Evolutionary conservation across 2,888 invertebrate species (phyloP).

Genomic region (Meganola albula): DNA sequence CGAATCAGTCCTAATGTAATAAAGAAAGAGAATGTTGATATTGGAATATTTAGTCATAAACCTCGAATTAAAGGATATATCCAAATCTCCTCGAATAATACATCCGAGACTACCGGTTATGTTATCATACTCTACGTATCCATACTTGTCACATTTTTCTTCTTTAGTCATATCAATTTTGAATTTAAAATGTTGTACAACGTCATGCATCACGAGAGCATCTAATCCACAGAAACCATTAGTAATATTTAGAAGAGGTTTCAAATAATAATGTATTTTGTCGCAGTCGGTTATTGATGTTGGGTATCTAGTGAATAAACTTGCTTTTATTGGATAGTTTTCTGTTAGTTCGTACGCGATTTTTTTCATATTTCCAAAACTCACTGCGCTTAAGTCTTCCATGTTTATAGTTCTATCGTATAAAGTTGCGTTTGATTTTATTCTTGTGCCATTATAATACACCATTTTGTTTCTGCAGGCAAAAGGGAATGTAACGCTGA

Average conservation of each 20-base stretch:
- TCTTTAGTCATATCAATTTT: conserved; percentile 26
- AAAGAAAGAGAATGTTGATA: conserved; percentile 29
- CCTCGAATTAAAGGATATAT: conserved; percentile 52
- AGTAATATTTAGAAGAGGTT: conserved; percentile 22
- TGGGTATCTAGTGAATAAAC: conserved; percentile 43
- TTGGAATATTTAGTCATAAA: conserved; percentile 39
- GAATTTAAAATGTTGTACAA: conserved; percentile 36
- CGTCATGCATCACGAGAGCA: conserved; percentile 41
- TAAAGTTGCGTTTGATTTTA: conserved; percentile 11
- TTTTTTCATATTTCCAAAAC: conserved; percentile 7
- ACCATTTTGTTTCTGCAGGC: conserved; percentile 33
- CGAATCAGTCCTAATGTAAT: conserved; percentile 33
- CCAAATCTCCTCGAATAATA: conserved; percentile 31
- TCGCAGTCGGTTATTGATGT: conserved; percentile 39
- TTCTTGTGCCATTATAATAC: conserved; percentile 32
- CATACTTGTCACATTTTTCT: conserved; percentile 27
- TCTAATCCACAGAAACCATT: conserved; percentile 44
- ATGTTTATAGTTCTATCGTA: conserved; percentile 41
- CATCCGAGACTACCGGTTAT: conserved; percentile 39
- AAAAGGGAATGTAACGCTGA: conserved; percentile 35
- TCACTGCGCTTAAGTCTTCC: not conserved
- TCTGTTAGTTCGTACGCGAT: conserved; percentile 24
- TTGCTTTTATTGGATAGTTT: conserved; percentile 38
- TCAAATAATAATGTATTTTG: conserved; percentile 29
- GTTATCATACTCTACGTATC: conserved; percentile 24